Base-by-base conservation (phyloP, 2,888 invertebrate species). In the Pandemis cinnamomeana region DNA sequence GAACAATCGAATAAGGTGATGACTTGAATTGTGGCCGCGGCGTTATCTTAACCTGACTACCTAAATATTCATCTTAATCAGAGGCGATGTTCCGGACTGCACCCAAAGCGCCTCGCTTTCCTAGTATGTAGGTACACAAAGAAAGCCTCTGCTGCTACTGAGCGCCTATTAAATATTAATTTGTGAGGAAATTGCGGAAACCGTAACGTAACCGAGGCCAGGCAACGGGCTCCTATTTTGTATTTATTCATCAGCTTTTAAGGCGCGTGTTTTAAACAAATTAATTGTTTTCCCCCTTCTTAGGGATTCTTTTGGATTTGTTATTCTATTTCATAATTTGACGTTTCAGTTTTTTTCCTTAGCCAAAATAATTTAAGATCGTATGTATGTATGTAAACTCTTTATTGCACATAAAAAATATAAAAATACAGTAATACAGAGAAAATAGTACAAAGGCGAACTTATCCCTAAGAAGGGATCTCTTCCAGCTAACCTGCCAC, bases 181-280 rank as follows among this genome's bases (percentile, higher is more conserved):
- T 73, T 73, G 27, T 66, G 51, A 73, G 73, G 69, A 73, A 73
- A 73, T 69, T 69, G 51, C 51, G 69, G 69, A 44, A 66, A 51
- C 51, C 62, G 62, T 20, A 44, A 27, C 62, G 62, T 20, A 44
- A 27, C 66, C 36, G 64, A 42, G 36, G 7, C 36, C 72, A n/a
- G 20, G 64, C 53, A 46, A 10, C 41, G 55, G 66, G 66, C 48
- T 58, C 48, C 51, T 66, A 70, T 64, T 63, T 62, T 44, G 13
- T 64, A 72, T 69, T 69, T 73, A 64, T 69, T 69, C 58, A 69
- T 69, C 58, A 69, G 58, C 58, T 60, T 51, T 51, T 44, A 73
- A 73, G 48, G 51, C 60, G 64, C 41, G 46, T 15, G 67, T 42
- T 51, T 60, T 60, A 58, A 67, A 58, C 41, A 60, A 69, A 69